These are phyloP conservation scores for Malurus alboscapulatus DNA, from an alignment of 2,113 vertebrate genomes.

Conservation along the genomic window DNA sequence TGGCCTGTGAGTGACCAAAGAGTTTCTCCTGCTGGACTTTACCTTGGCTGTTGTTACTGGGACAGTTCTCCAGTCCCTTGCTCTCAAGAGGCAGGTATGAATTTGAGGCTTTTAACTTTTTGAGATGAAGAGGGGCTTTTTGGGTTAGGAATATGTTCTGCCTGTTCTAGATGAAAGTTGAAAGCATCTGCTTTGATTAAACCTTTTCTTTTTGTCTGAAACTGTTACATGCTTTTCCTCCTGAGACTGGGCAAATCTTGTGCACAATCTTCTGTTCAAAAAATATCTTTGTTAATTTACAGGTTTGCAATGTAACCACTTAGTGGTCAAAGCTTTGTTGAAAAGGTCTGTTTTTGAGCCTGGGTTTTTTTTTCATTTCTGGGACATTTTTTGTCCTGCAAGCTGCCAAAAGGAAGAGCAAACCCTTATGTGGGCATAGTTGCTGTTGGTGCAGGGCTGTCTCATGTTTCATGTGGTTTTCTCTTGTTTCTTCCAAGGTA, in stretches of 20 bases:
- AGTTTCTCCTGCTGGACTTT: neutral
- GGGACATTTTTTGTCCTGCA: neutral
- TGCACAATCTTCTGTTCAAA: neutral
- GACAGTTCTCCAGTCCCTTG: neutral
- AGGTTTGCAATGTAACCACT: neutral
- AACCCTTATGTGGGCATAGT: neutral
- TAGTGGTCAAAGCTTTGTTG: neutral
- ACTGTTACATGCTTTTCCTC: accelerated
- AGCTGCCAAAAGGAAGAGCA: neutral
- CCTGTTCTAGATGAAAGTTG: neutral
- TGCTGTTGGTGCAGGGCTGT: neutral
- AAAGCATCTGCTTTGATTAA: neutral
- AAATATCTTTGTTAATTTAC: neutral
- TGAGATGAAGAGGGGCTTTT: neutral
- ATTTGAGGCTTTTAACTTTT: neutral
- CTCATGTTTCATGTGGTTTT: neutral
- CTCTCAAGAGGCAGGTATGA: neutral
- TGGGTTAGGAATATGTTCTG: neutral
- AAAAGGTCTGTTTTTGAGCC: neutral
- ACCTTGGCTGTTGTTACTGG: neutral
- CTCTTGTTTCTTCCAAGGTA: neutral
- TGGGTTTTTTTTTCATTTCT: neutral
- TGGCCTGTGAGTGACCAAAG: neutral
- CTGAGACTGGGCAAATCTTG: neutral
- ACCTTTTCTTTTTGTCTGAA: neutral